A percentile compares a stretch with the other conserved stretches of the same genome.
phyloP scores from a whole-genome alignment of 2,888 invertebrate genomes.

The Tenodera sinensis region DNA sequence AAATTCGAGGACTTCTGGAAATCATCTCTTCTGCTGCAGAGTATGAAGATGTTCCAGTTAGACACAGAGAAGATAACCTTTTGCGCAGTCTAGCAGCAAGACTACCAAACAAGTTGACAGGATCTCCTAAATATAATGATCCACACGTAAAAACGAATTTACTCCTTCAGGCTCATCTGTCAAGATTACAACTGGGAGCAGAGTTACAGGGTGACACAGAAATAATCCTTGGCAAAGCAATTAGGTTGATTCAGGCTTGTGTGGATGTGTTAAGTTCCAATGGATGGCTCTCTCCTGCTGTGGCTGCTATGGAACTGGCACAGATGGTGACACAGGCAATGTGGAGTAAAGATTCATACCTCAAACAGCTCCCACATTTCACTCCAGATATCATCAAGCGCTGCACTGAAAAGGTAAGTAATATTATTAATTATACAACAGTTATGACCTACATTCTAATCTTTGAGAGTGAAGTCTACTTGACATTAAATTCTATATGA shows the following conservation, averaged over 20 bases:
- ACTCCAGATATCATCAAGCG: conserved; percentile 81
- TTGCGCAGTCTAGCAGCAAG: conserved; percentile 60
- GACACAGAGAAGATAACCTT: conserved; percentile 92
- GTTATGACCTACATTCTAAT: no score
- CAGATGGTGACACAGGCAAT: conserved; percentile 99
- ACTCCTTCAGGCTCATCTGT: conserved; percentile 52
- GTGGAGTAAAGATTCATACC: conserved; percentile 98
- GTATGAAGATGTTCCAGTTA: conserved; percentile 88
- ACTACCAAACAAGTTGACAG: conserved; percentile 63
- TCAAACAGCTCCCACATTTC: conserved; percentile 96
- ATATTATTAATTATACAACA: no score
- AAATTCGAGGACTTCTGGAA: conserved; percentile 93
- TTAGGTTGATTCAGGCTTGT: conserved; percentile 88
- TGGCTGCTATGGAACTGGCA: conserved; percentile 98
- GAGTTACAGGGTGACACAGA: conserved; percentile 97
- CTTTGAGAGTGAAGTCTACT: no score
- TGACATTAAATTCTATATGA: no score
- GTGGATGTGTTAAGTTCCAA: conserved; percentile 89
- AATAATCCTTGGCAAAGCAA: conserved; percentile 78
- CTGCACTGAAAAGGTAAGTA: conserved; percentile 77
- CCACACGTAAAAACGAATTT: conserved; percentile 97
- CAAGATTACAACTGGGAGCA: conserved; percentile 85
- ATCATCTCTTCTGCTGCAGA: conserved; percentile 98
- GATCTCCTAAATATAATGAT: conserved; percentile 76
- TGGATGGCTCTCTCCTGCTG: conserved; percentile 97